These are phyloP conservation scores for Leptinotarsa tumamoca DNA, from an alignment of 2,888 invertebrate species.

Conservation along the genomic window DNA sequence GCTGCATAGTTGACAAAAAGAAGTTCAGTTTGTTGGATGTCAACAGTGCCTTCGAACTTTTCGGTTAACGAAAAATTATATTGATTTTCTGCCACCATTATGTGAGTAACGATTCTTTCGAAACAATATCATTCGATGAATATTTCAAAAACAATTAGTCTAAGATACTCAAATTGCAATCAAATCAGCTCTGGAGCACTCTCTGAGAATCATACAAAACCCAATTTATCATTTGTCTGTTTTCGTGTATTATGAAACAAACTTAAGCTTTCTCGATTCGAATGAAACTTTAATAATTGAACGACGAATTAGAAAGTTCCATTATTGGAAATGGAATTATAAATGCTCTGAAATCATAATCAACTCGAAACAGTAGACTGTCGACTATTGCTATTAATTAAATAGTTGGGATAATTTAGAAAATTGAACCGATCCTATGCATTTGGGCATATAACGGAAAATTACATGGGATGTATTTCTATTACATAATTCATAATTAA, in stretches of 20 bases:
- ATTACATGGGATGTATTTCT: conserved; percentile 5
- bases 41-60: too few species aligned
- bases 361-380: conserved; percentile 23
- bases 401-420: neutral
- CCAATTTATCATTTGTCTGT: conserved; percentile 27
- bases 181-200: conserved; percentile 8
- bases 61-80: too few species aligned
- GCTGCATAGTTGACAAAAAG: too few species aligned
- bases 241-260: conserved; percentile 29
- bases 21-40: too few species aligned
- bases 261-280: conserved; percentile 36
- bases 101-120: neutral
- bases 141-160: neutral
- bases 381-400: conserved; percentile 24
- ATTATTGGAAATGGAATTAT: conserved; percentile 26
- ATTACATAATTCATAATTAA: neutral
- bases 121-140: neutral
- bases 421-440: conserved; percentile 1
- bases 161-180: neutral
- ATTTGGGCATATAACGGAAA: neutral
- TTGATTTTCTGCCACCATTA: neutral
- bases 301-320: conserved; percentile 36
- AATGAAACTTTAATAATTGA: conserved; percentile 33
- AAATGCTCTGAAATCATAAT: conserved; percentile 30
- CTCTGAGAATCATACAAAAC: conserved; percentile 21